Percentiles rank a stretch among this genome's conserved stretches.
Conservation (phyloP, 2,113 vertebrate species). For the Gavialis gangeticus region DNA sequence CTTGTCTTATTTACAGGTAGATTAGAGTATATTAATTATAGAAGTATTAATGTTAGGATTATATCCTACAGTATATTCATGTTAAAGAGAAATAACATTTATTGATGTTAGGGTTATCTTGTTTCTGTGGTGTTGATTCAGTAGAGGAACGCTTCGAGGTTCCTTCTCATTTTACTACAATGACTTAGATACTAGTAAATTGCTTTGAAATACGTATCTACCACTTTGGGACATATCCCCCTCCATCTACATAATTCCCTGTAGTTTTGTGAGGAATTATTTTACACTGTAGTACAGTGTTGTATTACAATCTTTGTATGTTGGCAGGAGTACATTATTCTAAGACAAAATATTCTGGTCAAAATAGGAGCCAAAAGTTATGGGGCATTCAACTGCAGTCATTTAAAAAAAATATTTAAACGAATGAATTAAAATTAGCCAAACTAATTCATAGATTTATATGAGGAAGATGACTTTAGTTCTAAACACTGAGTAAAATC, state of each 20-base stretch:
- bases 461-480: not conserved
- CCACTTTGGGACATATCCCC: conserved; percentile 19
- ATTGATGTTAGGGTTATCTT: conserved; percentile 32
- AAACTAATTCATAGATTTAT: not conserved
- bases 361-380: conserved; percentile 43
- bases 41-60: conserved; percentile 1
- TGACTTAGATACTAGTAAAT: not conserved
- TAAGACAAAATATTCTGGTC: not conserved
- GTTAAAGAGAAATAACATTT: conserved; percentile 15
- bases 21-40: not conserved
- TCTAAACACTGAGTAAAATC: not conserved
- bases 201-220: conserved; percentile 16
- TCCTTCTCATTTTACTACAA: not conserved
- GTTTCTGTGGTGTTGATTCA: not conserved
- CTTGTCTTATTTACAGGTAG: not conserved
- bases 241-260: conserved; percentile 46
- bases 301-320: conserved; percentile 42
- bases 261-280: conserved; percentile 38
- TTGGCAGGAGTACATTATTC: conserved; percentile 1
- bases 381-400: conserved; percentile 17
- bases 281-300: not conserved
- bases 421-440: not conserved
- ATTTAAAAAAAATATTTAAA: not conserved
- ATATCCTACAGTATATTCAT: not conserved
- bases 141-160: conserved; percentile 20